Evolutionary conservation across 2,888 invertebrate species (phyloP).

Genomic region (Cyclophora albipunctata): DNA sequence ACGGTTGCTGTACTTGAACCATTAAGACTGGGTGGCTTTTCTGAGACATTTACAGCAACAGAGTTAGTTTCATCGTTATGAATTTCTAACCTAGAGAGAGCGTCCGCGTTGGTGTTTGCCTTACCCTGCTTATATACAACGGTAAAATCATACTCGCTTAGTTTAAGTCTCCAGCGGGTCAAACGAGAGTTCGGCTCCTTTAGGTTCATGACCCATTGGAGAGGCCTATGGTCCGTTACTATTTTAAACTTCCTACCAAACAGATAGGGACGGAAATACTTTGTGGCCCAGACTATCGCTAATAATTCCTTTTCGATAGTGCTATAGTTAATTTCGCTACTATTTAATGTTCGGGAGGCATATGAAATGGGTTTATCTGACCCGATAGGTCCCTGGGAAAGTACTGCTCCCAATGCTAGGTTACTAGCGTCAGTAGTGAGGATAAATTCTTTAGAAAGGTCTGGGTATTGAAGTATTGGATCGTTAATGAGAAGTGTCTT

Average conservation of each 20-base stretch:
- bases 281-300: too few relatives aligned
- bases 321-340: constrained; percentile 18
- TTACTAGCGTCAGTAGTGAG: constrained; percentile 20
- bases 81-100: constrained; percentile 18
- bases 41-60: neutral
- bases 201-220: constrained; percentile 12
- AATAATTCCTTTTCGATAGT: too few relatives aligned
- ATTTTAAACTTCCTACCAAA: too few relatives aligned
- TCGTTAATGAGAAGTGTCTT: constrained; percentile 4
- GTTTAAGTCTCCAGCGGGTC: neutral
- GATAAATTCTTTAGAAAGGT: constrained; percentile 19
- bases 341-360: constrained; percentile 11
- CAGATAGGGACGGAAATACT: too few relatives aligned
- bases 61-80: constrained; percentile 2
- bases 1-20: constrained; percentile 11
- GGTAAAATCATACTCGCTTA: constrained; percentile 15
- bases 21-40: neutral
- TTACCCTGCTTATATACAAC: constrained; percentile 15
- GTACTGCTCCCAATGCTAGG: constrained; percentile 17
- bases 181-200: constrained; percentile 26
- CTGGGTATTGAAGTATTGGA: constrained; percentile 5
- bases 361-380: constrained; percentile 18
- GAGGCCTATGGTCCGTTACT: constrained; percentile 3
- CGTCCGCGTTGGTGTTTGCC: constrained; percentile 14
- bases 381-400: constrained; percentile 19